Evolutionary conservation across 92 coral and sea anemone genomes (phyloP), one percentile per base, ranked within the genome.

Genomic region (Micromussa lordhowensis): DNA sequence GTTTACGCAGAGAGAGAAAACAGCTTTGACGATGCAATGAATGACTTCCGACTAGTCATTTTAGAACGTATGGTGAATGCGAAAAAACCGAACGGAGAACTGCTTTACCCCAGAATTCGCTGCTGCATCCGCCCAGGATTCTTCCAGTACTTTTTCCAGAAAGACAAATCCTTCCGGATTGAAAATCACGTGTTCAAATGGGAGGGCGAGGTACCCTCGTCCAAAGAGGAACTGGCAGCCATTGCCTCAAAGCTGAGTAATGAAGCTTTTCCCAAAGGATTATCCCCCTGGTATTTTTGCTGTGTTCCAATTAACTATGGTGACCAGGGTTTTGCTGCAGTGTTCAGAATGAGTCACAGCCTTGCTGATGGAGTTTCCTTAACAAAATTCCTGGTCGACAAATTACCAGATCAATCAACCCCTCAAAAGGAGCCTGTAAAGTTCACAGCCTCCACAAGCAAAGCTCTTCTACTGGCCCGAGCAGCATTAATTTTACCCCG

Each of bases 331-430:
- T 32, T 88, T 17, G 78, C 91, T 1, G 77, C 86, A 36, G 34
- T 96, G 26, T 94, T 94, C 54, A 92, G 96, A 76, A 81, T 88
- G 68, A 96, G 90, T 63, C 99, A 96, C 73, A 84, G 90, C 17
- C 68, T 96, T 75, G 99, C 97, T 38, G 99, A 96, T 83, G 99
- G 99, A 11, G 92, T 96, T 38, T 84, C 99, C 1, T 57, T 96
- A 66, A 55, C 95, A 82, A 88, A 90, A 74, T 95, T 96, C 81
- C 74, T 96, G 59, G 74, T 84, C 58, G 38, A 77, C 36, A 68
- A 89, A 16, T 78, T 96, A 22, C 93, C 99, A 61, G 99, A 96
- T 84, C 38, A 92, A 18, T 30, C 54, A 77, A 82, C 75, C 1
- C 77, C 93, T 32, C 90, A 92, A 32, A 90, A 87, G 75, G 92